These are phyloP conservation scores for Drosophila pandora DNA, from an alignment of 1,140 invertebrate species.

Conservation along the genomic window DNA sequence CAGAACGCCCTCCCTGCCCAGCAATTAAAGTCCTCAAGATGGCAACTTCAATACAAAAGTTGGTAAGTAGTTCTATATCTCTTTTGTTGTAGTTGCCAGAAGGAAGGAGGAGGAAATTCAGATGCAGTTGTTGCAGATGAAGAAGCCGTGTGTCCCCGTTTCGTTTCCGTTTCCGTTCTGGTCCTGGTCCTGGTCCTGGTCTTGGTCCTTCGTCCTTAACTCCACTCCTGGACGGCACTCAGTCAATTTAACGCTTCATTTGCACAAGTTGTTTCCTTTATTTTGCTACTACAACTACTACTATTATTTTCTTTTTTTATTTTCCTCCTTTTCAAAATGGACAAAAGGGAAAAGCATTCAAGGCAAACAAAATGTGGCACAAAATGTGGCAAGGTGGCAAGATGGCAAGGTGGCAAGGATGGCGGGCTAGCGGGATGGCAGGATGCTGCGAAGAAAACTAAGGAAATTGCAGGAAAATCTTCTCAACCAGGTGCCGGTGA, in stretches of 20 bases:
- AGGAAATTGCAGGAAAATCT: constrained; percentile 11
- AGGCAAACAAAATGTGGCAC: constrained; percentile 27
- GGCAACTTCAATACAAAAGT: constrained; percentile 17
- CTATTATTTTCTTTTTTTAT: constrained; percentile 21
- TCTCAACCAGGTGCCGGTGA: constrained; percentile 28
- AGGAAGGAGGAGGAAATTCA: constrained; percentile 34
- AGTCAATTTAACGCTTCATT: constrained; percentile 77
- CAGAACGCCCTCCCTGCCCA: neutral
- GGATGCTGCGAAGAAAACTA: neutral
- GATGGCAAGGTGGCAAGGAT: constrained; percentile 8
- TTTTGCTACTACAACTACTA: neutral
- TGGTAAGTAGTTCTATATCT: constrained; percentile 14
- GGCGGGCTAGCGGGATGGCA: neutral
- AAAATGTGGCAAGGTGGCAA: constrained; percentile 6
- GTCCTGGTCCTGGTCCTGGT: neutral
- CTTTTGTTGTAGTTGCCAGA: neutral
- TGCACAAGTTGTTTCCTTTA: constrained; percentile 47
- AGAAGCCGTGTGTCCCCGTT: constrained; percentile 8
- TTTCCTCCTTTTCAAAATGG: constrained; percentile 35
- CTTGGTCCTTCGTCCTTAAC: neutral
- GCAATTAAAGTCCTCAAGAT: constrained; percentile 30
- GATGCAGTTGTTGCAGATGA: constrained; percentile 38
- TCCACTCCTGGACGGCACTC: constrained; percentile 24
- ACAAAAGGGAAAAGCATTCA: constrained; percentile 39
- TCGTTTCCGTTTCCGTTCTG: neutral